Evolutionary conservation across 2,113 vertebrate genomes (phyloP).

Genomic region (Gopherus evgoodei): DNA sequence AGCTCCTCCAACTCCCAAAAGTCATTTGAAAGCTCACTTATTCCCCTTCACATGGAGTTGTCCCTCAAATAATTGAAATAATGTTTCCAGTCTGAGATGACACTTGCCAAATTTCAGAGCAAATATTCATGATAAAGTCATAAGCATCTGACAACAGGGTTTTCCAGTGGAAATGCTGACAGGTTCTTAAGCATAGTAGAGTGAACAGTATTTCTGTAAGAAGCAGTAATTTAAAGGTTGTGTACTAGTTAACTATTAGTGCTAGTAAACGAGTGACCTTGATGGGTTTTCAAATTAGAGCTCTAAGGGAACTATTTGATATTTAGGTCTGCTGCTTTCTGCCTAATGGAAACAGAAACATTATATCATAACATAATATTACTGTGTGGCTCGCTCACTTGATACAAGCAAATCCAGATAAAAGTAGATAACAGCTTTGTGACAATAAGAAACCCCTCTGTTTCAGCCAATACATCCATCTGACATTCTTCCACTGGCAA

Average conservation of each 20-base stretch:
- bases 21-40: conserved; percentile 10
- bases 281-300: conserved; percentile 78
- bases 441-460: neutral
- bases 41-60: neutral
- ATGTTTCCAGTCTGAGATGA: conserved; percentile 30
- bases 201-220: conserved; percentile 56
- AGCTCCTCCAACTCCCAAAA: neutral
- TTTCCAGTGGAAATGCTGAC: conserved; percentile 65
- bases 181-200: conserved; percentile 63
- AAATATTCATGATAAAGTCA: conserved; percentile 61
- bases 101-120: conserved; percentile 50
- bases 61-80: conserved; percentile 16
- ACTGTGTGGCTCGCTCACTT: neutral
- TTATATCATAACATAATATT: conserved; percentile 41
- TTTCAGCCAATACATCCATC: neutral
- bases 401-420: neutral
- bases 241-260: conserved; percentile 63
- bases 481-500: neutral
- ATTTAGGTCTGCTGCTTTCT: conserved; percentile 53
- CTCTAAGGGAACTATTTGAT: conserved; percentile 60
- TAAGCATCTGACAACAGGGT: conserved; percentile 42
- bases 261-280: conserved; percentile 76
- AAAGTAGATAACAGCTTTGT: neutral
- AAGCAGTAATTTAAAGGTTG: conserved; percentile 67
- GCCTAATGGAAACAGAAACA: conserved; percentile 19